Conservation (phyloP, 2,888 invertebrate genomes). For the Ctenicera cuprea region DNA sequence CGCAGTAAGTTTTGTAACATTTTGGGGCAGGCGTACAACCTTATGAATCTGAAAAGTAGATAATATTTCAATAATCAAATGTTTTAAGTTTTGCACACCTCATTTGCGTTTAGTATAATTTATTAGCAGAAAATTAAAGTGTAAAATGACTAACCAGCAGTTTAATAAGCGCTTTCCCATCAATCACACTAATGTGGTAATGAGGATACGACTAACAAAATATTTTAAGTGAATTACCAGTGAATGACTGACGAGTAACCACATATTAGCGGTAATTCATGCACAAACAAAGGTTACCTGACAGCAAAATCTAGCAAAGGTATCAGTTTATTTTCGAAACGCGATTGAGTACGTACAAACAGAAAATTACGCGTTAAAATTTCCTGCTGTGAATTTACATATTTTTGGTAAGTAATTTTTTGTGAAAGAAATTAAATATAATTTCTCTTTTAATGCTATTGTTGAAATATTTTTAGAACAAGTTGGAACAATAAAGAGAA, state of each 20-base stretch:
- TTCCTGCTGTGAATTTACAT: not conserved
- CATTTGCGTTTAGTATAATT: too few species aligned
- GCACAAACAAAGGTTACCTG: conserved; percentile 34
- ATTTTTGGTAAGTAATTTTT: conserved; percentile 3
- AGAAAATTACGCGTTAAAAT: not conserved
- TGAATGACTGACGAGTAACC: conserved; percentile 25
- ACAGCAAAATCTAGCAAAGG: not conserved
- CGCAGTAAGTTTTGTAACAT: too few species aligned
- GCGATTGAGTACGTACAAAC: not conserved
- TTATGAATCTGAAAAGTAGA: too few species aligned
- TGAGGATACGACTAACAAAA: conserved; percentile 1
- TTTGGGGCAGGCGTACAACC: too few species aligned
- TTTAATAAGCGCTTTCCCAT: not conserved
- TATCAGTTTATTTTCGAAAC: conserved; percentile 6
- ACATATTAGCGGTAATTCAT: conserved; percentile 11
- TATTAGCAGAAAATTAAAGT: too few species aligned
- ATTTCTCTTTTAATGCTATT: too few species aligned
- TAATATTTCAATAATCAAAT: too few species aligned
- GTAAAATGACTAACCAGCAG: conserved; percentile 15
- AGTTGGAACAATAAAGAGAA: too few species aligned
- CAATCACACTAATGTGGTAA: conserved; percentile 16
- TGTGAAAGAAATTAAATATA: not conserved
- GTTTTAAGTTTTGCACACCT: too few species aligned
- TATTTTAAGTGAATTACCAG: conserved; percentile 14
- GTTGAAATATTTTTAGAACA: too few species aligned